These are phyloP conservation scores for Rhynchotus rufescens DNA, from an alignment of 2,797 vertebrate species.

Conservation along the genomic window DNA sequence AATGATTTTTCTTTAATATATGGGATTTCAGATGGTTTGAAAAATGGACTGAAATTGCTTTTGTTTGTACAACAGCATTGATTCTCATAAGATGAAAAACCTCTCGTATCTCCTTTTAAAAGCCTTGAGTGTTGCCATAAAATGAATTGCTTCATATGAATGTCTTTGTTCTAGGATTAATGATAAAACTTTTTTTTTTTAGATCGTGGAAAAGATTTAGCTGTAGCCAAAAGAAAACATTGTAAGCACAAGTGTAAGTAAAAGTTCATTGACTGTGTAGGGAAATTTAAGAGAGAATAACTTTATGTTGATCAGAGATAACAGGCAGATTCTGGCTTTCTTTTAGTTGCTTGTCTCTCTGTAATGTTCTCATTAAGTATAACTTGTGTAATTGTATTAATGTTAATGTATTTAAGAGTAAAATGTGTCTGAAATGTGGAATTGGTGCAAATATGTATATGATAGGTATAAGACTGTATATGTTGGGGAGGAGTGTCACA, in stretches of 20 bases:
- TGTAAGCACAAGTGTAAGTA: background rate
- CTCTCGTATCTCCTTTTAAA: conserved; percentile 17
- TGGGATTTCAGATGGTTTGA: background rate
- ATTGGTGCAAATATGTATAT: background rate
- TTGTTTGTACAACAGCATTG: background rate
- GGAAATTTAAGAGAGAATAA: background rate
- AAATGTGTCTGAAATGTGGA: background rate
- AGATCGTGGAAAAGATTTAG: background rate
- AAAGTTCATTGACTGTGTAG: background rate
- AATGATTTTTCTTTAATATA: conserved; percentile 19
- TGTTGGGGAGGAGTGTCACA: background rate
- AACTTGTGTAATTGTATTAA: background rate
- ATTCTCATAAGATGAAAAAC: conserved; percentile 27
- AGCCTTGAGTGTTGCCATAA: background rate
- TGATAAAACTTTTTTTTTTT: background rate
- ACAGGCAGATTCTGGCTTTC: background rate
- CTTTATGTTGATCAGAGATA: background rate
- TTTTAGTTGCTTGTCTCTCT: background rate
- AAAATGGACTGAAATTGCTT: conserved; percentile 27
- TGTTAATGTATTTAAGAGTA: background rate
- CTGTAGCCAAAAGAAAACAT: background rate
- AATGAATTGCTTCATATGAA: conserved; percentile 27
- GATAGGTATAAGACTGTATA: background rate
- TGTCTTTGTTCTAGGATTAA: conserved; percentile 14
- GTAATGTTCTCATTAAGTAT: background rate